Conservation (phyloP, 1,140 invertebrate species). For the Ruditapes philippinarum region DNA sequence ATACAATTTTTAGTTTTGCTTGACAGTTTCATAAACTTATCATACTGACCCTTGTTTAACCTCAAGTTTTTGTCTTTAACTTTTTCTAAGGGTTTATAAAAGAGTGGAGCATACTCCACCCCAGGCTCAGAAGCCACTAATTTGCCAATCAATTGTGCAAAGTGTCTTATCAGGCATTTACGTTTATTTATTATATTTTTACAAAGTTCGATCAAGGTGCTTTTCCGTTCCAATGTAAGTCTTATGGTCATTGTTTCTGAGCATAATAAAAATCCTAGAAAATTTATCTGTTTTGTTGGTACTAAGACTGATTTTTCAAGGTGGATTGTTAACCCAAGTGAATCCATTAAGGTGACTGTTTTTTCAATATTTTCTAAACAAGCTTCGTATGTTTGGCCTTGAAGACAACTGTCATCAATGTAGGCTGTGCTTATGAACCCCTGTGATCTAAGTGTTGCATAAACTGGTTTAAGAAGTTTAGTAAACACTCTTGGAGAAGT, state of each 20-base stretch:
- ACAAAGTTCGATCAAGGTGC: neutral
- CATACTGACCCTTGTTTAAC: neutral
- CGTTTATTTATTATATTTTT: neutral
- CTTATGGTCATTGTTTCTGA: neutral
- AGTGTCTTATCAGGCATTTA: neutral
- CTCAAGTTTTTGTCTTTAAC: neutral
- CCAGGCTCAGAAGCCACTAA: too few relatives aligned
- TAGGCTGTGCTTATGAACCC: too few relatives aligned
- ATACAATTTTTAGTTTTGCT: neutral
- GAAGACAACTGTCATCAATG: too few relatives aligned
- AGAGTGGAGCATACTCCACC: neutral
- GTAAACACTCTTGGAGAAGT: too few relatives aligned
- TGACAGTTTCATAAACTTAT: neutral
- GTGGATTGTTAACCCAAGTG: constrained; percentile 5
- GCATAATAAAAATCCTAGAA: constrained; percentile 10
- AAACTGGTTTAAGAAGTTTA: too few relatives aligned
- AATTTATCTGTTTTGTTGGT: neutral
- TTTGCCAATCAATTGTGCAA: constrained; percentile 24
- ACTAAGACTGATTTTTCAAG: constrained; percentile 12
- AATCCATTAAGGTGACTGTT: neutral
- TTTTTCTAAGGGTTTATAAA: neutral
- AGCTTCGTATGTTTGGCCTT: neutral
- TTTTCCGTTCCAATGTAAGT: neutral
- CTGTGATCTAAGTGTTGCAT: too few relatives aligned
- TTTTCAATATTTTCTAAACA: constrained; percentile 8